Evolutionary conservation across 2,797 vertebrate genomes (phyloP), one percentile per base, ranked within the genome.

Genomic region (Pangasius larnaudii): DNA sequence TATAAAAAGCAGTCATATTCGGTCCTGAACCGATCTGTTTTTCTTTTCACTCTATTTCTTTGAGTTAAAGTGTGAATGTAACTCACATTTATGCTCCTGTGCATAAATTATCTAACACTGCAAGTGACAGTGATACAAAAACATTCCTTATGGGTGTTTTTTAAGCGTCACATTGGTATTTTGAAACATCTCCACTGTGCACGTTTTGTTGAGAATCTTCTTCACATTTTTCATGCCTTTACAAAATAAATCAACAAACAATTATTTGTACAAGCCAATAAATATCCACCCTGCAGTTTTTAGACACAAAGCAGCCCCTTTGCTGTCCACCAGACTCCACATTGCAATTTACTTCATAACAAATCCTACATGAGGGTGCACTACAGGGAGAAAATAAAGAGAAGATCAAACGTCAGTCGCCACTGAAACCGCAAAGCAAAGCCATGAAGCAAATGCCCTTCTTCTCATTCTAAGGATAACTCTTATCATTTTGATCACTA

Each of bases 21-120:
- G 27, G 53, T 58, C 77, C 77, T 58, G 51, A 81, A 77, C 77
- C 61, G 87, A 87, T 89, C 19, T 27, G 19, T 39, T 82, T 71
- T 16, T 69, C 53, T 79, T 85, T 78, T 8, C 36, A 22, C 65
- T 65, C 30, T 49, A 86, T 46, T 81, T 74, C 39, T 72, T 27
- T 65, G 36, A 27, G 46, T 56, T 51, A 74, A 90, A 80, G 27
- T 67, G 36, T n/a, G 36, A 81, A 83, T 56, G n/a, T 71, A 11
- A 79, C 79, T 79, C 9, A 71, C 24, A 61, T 82, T 6, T 22
- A 78, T 72, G 1, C 71, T 77, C 53, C 56, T 30, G 16, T 42
- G 2, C 11, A 10, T 61, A 46, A 82, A 46, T 82, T 27, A 46
- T 63, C 58, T 42, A 82, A 46, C 11, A 46, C 11, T 33, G 19